Conservation (phyloP, 35 echinoderm and acorn worm genomes). For the Ophioderma brevispina region DNA sequence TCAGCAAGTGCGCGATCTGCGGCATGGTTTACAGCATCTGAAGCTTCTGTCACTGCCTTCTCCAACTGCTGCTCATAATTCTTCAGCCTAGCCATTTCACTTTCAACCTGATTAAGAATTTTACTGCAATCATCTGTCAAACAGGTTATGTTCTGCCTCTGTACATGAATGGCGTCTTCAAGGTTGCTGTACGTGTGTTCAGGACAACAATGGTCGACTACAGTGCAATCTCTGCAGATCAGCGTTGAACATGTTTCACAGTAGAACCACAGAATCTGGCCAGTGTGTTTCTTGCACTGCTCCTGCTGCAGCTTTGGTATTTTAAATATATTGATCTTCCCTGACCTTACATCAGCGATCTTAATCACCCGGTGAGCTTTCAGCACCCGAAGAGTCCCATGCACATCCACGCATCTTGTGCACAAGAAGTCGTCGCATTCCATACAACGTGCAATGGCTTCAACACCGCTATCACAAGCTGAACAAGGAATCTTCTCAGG, state of each 20-base stretch:
- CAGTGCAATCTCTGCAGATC: slow-evolving; percentile 29
- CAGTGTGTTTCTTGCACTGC: slow-evolving; percentile 14
- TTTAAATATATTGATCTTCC: background rate
- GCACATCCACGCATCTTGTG: background rate
- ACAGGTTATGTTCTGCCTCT: background rate
- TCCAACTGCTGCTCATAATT: background rate
- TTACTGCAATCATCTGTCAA: background rate
- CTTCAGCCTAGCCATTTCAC: background rate
- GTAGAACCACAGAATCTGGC: slow-evolving; percentile 1
- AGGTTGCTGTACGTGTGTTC: background rate
- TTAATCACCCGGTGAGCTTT: slow-evolving; percentile 21
- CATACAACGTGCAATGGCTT: slow-evolving; percentile 1
- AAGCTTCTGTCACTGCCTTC: background rate
- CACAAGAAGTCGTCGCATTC: slow-evolving; percentile 39
- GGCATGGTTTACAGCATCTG: background rate
- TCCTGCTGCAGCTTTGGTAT: background rate
- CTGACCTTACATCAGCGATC: background rate
- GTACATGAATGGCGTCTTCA: background rate
- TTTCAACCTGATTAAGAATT: background rate
- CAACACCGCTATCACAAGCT: slow-evolving; percentile 15
- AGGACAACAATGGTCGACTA: slow-evolving; percentile 11
- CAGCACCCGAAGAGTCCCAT: background rate
- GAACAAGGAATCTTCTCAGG: slow-evolving; percentile 34
- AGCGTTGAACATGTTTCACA: slow-evolving; percentile 27
- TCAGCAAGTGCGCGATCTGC: background rate